Evolutionary conservation across 1,140 invertebrate species (phyloP).

Genomic region (Acromyrmex echinatior): DNA sequence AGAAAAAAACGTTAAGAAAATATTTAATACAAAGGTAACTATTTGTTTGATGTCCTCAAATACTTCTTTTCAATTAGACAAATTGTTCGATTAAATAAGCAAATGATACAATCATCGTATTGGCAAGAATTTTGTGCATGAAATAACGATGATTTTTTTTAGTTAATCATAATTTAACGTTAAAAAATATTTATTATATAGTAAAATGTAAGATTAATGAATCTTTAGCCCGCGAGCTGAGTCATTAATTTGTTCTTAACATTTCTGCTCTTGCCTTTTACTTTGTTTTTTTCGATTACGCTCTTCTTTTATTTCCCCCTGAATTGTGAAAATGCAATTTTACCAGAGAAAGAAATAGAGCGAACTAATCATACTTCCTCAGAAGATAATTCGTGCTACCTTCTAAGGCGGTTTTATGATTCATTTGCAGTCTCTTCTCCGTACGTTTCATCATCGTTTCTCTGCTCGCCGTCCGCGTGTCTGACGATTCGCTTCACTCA

Average conservation of each 20-base stretch:
- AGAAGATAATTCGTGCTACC: not conserved
- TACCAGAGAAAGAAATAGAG: not conserved
- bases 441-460: conserved; percentile 19
- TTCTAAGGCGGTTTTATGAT: conserved; percentile 13
- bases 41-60: not conserved
- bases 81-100: not conserved
- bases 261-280: not conserved
- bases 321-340: conserved; percentile 35
- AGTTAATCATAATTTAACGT: not conserved
- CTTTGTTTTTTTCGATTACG: not conserved
- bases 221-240: not conserved
- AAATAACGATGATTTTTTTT: not conserved
- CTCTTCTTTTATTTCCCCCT: not conserved
- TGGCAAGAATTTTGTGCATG: not conserved
- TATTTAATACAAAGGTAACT: not conserved
- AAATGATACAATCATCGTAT: not conserved
- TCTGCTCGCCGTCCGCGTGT: not conserved
- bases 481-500: not conserved
- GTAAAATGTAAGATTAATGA: conserved; percentile 7
- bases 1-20: not conserved
- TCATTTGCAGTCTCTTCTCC: conserved; percentile 27
- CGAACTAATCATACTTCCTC: conserved; percentile 18
- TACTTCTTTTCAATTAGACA: not conserved
- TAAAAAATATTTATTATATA: not conserved
- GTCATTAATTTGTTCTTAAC: conserved; percentile 3